phyloP scores from a whole-genome alignment of 2,797 vertebrate species.

The Falco rusticolus region DNA sequence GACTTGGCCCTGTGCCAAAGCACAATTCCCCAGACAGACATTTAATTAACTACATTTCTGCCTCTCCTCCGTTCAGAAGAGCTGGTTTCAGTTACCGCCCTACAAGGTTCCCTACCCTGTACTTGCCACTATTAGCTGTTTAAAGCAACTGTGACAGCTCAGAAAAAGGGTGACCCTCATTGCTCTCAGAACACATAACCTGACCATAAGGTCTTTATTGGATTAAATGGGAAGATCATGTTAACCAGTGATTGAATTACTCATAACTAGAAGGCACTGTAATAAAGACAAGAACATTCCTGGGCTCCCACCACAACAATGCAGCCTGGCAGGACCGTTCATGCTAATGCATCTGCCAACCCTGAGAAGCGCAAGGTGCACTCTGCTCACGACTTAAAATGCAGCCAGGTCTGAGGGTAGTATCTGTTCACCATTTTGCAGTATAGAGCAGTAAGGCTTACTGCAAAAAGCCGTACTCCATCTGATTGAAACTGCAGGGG shows the following conservation, averaged over 20 bases:
- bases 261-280: slow-evolving; percentile 34
- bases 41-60: slow-evolving; percentile 28
- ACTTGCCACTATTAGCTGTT: neutral
- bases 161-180: neutral
- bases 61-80: neutral
- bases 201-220: slow-evolving; percentile 61
- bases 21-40: neutral
- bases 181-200: slow-evolving; percentile 36
- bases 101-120: neutral
- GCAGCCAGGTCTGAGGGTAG: neutral
- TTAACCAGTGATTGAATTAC: slow-evolving; percentile 67
- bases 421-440: neutral
- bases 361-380: neutral
- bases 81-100: neutral
- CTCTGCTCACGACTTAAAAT: neutral
- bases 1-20: neutral
- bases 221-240: slow-evolving; percentile 63
- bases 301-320: neutral
- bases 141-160: neutral
- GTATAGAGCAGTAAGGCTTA: neutral
- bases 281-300: slow-evolving; percentile 24
- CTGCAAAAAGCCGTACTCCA: neutral
- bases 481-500: neutral
- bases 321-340: neutral
- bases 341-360: neutral